Evolutionary conservation across 1,140 invertebrate species (phyloP).

Genomic region (Cyclina sinensis): DNA sequence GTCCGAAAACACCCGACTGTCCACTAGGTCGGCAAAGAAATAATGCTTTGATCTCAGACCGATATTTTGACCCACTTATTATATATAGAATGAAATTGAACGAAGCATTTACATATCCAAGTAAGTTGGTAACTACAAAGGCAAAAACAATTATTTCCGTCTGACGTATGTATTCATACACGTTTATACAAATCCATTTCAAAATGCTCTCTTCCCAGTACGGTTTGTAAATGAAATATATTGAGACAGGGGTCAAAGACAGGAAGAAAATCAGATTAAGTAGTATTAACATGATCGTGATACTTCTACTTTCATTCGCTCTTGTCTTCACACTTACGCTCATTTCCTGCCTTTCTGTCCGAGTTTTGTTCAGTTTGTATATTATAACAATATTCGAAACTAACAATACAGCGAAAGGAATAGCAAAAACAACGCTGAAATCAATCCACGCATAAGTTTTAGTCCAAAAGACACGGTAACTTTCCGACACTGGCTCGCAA

Average conservation of each 20-base stretch:
- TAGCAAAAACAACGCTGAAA: conserved; percentile 25
- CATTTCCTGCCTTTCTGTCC: background rate
- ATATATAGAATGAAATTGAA: conserved; percentile 60
- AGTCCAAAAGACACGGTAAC: background rate
- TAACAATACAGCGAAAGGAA: conserved; percentile 43
- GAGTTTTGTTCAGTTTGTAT: background rate
- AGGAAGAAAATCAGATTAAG: conserved; percentile 52
- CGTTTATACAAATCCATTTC: background rate
- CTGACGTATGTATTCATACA: background rate
- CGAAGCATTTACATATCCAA: conserved; percentile 42
- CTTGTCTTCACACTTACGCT: background rate
- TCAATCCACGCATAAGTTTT: conserved; percentile 47
- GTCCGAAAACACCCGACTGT: conserved; percentile 24
- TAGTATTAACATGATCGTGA: conserved; percentile 18
- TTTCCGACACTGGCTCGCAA: conserved; percentile 6
- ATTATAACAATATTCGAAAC: conserved; percentile 42
- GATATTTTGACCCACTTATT: conserved; percentile 57
- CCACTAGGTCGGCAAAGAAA: conserved; percentile 27
- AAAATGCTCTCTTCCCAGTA: background rate
- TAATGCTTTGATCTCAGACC: conserved; percentile 32
- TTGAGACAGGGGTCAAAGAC: conserved; percentile 26
- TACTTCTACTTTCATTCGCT: background rate
- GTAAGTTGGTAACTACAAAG: conserved; percentile 9
- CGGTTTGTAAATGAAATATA: conserved; percentile 48
- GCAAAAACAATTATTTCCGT: background rate